These are phyloP conservation scores for Polymixis flavicincta DNA, from an alignment of 2,888 invertebrate species.

Conservation along the genomic window DNA sequence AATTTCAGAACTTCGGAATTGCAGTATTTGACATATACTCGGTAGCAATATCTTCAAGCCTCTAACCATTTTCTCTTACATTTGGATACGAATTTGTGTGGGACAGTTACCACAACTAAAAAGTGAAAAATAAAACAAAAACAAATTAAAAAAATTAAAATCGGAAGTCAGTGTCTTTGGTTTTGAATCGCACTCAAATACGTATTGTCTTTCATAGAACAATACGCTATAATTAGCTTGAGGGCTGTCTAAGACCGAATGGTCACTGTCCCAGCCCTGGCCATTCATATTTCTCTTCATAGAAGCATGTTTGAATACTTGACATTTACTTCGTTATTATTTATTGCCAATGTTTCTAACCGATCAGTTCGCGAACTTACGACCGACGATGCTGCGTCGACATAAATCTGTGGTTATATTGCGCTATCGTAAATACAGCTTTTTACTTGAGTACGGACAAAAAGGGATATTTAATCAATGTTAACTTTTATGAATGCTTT, in stretches of 20 bases:
- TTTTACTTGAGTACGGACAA: slow-evolving; percentile 13
- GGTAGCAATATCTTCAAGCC: neutral
- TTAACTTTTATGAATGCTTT: slow-evolving; percentile 1
- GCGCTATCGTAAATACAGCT: slow-evolving; percentile 31
- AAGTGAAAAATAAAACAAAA: no score
- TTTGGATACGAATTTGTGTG: no score
- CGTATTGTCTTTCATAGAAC: neutral
- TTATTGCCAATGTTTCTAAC: slow-evolving; percentile 39
- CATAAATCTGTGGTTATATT: slow-evolving; percentile 44
- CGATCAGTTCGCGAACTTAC: slow-evolving; percentile 46
- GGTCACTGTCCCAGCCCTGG: neutral
- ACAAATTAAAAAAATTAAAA: no score
- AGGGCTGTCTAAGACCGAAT: slow-evolving; percentile 1
- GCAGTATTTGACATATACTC: no score
- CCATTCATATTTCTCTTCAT: slow-evolving; percentile 4
- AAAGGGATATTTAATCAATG: slow-evolving; percentile 1
- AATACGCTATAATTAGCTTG: neutral
- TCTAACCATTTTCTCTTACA: neutral
- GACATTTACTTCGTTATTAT: slow-evolving; percentile 47
- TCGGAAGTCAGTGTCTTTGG: no score
- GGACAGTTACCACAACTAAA: no score
- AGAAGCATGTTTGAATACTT: slow-evolving; percentile 22
- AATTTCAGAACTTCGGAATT: slow-evolving; percentile 4
- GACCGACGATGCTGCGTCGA: slow-evolving; percentile 35
- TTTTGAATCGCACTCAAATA: no score